Base-by-base conservation (phyloP, 2,113 vertebrate genomes). In the Paratilapia polleni region DNA sequence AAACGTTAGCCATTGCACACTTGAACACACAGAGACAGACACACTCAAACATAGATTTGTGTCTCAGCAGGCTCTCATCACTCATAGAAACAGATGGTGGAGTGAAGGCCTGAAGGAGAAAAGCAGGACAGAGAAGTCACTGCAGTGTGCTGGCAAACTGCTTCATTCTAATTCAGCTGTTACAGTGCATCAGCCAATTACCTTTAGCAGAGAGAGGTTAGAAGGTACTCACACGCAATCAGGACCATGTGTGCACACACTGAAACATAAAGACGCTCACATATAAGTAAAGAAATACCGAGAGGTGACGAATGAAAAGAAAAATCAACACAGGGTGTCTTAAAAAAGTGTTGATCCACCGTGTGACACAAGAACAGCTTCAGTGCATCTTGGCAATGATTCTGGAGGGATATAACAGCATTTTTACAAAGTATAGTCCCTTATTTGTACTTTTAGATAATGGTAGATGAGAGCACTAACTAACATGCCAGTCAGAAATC, bases 81-180 rank as follows among this genome's bases (percentile, higher is more conserved):
- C 62, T 87, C 89, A 87, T 11, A 87, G 73, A 83, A 90, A 87
- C 88, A 89, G 92, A 92, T 88, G 91, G 85, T 17, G 9, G 60
- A 43, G 66, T 75, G 47, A 84, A 74, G 76, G 80, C 86, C 85
- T 17, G 56, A 31, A 83, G 89, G 90, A 87, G 47, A 81, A 59
- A 83, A 76, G 57, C 43, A 66, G 90, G 85, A 88, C 64, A 82
- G 36, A 85, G 24, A 68, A 87, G 78, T 86, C 87, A 74, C 57
- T n/a, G 68, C 79, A 74, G 66, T 36, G 77, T 15, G 1, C 68
- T 62, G 61, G 64, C 64, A 87, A 88, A 89, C 57, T 77, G 77
- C 84, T 90, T 82, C 52, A 57, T 84, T 87, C 43, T 70, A 78
- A 86, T 88, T 82, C 78, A 87, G 47, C 78, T 17, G 76, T 78